Percentiles rank a stretch among this genome's conserved stretches.
phyloP scores from a whole-genome alignment of 2,113 vertebrate genomes.

The Myocastor coypus region DNA sequence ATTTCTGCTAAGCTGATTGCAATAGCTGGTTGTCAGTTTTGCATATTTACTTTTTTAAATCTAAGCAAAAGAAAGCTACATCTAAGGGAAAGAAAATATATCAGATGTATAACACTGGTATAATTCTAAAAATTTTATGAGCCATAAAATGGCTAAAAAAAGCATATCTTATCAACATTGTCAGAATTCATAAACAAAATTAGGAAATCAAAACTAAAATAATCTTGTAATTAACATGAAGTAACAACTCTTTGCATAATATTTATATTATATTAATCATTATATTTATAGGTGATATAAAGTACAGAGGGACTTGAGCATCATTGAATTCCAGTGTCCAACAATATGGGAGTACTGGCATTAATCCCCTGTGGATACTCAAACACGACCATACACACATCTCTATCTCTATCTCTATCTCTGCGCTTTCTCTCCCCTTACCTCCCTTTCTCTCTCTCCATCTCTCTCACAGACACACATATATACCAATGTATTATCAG shows the following conservation, averaged over 20 bases:
- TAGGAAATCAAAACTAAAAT: not conserved
- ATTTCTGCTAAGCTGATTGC: not conserved
- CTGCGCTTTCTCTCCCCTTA: too few species aligned
- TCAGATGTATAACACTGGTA: not conserved
- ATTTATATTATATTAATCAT: not conserved
- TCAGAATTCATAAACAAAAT: conserved; percentile 1
- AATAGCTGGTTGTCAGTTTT: not conserved
- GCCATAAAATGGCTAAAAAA: not conserved
- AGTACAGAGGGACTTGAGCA: too few species aligned
- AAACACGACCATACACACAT: not conserved
- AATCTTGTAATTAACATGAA: not conserved
- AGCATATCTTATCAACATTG: not conserved
- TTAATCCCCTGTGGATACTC: not conserved
- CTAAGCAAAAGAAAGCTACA: not conserved
- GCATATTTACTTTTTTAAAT: not conserved
- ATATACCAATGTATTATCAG: not conserved
- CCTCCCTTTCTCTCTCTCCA: too few species aligned
- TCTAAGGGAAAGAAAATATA: not conserved
- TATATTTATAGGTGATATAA: not conserved
- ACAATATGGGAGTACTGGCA: not conserved
- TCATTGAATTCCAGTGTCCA: not conserved
- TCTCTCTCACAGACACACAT: not conserved
- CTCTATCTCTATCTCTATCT: not conserved
- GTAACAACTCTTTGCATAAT: not conserved
- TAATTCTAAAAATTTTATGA: not conserved